A percentile compares a stretch with the other conserved stretches of the same genome.
Conservation (phyloP, 2,113 vertebrate genomes). For the Hystrix cristata region DNA sequence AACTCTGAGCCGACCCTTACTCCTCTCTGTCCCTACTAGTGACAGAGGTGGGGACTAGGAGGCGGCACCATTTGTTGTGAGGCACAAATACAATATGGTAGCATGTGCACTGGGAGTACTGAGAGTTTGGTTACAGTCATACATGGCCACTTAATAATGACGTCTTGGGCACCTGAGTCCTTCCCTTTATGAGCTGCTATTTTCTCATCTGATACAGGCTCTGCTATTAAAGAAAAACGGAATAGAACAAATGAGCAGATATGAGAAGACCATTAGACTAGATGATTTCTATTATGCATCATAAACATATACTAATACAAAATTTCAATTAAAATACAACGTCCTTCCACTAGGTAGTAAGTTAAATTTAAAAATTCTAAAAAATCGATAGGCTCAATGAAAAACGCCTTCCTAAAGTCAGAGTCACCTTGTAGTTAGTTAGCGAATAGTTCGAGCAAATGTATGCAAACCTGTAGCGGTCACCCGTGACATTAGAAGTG, state of each 20-base stretch:
- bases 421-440: background rate
- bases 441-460: background rate
- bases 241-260: background rate
- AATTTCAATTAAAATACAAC: background rate
- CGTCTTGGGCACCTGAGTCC: background rate
- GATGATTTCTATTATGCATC: background rate
- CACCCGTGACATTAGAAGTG: background rate
- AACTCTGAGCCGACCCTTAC: background rate
- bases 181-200: background rate
- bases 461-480: background rate
- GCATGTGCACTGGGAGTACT: background rate
- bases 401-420: background rate
- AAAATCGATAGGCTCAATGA: background rate
- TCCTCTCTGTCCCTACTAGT: background rate
- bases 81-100: background rate
- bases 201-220: background rate
- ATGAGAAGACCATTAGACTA: background rate
- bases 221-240: constrained; percentile 17
- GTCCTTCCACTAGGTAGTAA: background rate
- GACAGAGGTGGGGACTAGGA: background rate
- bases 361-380: background rate
- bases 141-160: background rate
- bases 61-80: background rate
- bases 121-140: background rate
- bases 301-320: background rate